Evolutionary conservation across 2,113 vertebrate species (phyloP), one percentile per base, ranked within the genome.

Genomic region (Xiphophorus couchianus): DNA sequence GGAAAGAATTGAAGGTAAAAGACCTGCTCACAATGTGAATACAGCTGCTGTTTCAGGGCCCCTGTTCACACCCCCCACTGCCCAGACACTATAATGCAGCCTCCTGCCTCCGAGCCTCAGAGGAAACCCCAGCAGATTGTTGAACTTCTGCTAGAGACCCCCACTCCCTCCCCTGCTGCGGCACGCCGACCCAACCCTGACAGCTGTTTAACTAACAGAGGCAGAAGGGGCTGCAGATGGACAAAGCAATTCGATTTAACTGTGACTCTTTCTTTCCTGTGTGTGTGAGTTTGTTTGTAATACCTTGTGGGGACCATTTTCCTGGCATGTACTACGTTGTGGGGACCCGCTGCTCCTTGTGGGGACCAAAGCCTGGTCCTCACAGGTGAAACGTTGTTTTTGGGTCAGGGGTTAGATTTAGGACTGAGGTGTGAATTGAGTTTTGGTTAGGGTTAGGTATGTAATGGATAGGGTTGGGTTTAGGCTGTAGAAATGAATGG

Each of bases 121-220:
- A 90, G 75, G 72, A 86, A 84, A 42, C 76, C 39, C 28, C 37
- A 87, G 67, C 86, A 91, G 85, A 88, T 78, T 83, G 86, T 62
- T 84, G 83, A 85, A 82, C 80, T 69, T 66, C 83, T 51, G 71
- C 81, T 81, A 77, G 73, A 84, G 48, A 44, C 33, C 5, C 37
- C 37, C 58, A 9, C 30, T 19, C 66, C 54, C 62, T 60, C 54
- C 73, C 77, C 88, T 69, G 73, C 83, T 84, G 83, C 71, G 37
- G 80, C 81, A 86, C 71, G 65, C 81, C 17, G 2, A 68, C 15
- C 80, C 67, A 33, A 61, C 81, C 76, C 71, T 6, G 28, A 85
- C 93, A 93, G 91, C 93, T 94, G 93, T 92, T 92, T 89, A 90
- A 86, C 84, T 72, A 83, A 75, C 67, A 31, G 64, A 87, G 79